These are phyloP conservation scores for Sapajus apella DNA, from an alignment of 2,113 vertebrate species.

Conservation along the genomic window DNA sequence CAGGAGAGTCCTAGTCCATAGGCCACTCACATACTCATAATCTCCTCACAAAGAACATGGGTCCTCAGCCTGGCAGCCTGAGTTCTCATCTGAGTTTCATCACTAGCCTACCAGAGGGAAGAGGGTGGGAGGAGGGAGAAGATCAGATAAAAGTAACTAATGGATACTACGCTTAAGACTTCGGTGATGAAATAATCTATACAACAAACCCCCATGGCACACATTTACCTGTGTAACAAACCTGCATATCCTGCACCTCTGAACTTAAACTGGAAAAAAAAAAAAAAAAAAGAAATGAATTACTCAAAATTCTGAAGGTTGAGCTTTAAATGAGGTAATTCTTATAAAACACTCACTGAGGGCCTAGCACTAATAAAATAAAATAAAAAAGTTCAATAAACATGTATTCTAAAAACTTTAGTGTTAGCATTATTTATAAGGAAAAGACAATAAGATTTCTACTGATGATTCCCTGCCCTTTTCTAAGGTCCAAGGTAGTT, in stretches of 20 bases:
- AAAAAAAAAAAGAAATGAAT: no score
- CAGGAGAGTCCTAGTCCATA: not conserved
- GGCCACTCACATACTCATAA: not conserved
- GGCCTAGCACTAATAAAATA: not conserved
- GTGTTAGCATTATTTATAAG: not conserved
- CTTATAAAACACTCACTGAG: not conserved
- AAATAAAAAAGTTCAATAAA: not conserved
- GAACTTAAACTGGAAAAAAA: no score
- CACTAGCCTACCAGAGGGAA: not conserved
- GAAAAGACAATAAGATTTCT: not conserved
- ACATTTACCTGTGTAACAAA: no score
- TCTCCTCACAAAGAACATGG: not conserved
- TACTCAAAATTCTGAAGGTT: not conserved
- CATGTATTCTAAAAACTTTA: not conserved
- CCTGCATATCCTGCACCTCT: no score
- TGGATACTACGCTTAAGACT: no score
- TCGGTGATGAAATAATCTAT: no score
- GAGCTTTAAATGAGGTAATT: not conserved
- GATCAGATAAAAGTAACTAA: no score
- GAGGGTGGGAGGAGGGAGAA: no score
- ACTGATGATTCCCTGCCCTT: not conserved
- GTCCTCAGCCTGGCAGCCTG: not conserved
- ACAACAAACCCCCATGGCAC: no score
- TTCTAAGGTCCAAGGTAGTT: not conserved
- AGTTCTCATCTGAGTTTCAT: not conserved